Evolutionary conservation across 2,797 vertebrate species (phyloP), one percentile per base, ranked within the genome.

Genomic region (Chaetodon trifasciatus): DNA sequence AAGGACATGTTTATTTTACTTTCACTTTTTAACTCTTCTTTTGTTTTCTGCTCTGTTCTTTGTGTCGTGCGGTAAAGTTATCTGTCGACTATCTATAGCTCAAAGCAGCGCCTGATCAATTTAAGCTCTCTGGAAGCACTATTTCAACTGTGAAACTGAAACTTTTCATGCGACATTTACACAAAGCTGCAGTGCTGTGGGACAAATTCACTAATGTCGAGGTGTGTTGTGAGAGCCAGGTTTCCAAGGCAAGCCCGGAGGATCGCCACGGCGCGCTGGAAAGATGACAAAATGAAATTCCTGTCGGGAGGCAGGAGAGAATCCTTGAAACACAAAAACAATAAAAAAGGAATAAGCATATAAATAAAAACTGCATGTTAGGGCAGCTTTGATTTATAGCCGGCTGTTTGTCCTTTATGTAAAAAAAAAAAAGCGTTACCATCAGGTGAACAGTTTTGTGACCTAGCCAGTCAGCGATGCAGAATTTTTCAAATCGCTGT

Each of bases 301-400:
- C 46, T n/a, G 23, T 78, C 73, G 24, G 32, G 12, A 49, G 62
- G 57, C 55, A 58, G 72, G 28, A 61, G 47, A 68, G 49, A 67
- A 78, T 79, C 76, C 82, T 86, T 80, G 64, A 76, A 75, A 76
- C 58, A 62, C 53, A 73, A 73, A 71, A 78, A 71, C 69, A 75
- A 74, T 70, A 11, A 60, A 40, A 76, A 70, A 15, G 28, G 39
- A 81, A 66, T 44, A 11, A 76, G 47, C 32, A 76, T 32, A 61
- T 19, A n/a, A 42, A 75, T 16, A 61, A 62, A 64, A 49, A 67
- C 35, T 3, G 53, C 46, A 70, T 53, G 49, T 50, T 49, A 1
- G 1, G 44, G 21, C 13, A 56, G 57, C 40, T 77, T 53, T 83
- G 83, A 89, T 88, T 87, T 84, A 85, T 82, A 79, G 50, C 62